Evolutionary conservation across 2,888 invertebrate species (phyloP), one percentile per base, ranked within the genome.

Genomic region (Eumerus sabulonum): DNA sequence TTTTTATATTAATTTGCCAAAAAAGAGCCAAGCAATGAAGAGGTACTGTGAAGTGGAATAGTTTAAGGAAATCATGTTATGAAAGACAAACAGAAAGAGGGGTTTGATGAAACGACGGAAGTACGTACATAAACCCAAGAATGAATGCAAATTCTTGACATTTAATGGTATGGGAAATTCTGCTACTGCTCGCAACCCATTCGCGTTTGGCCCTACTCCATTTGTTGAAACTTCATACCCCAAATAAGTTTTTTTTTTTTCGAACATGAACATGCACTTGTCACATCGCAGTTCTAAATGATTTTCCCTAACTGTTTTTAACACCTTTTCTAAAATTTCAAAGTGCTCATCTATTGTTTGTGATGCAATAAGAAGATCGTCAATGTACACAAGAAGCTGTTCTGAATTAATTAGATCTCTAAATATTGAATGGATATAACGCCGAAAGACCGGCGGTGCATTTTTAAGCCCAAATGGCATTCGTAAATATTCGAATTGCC

Each of bases 401-500:
- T 40, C 48, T 38, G 45, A 18, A 5, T 64, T 44, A 11, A 66
- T 18, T 1, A 66, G n/a, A n/a, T 38, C 14, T 1, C 18, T 13
- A 16, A 66, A 45, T 5, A 50, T 36, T 1, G 42, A 27, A n/a
- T 50, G 17, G 17, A 60, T 51, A 9, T 50, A 68, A 9, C 59
- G 27, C 11, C 51, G 51, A 7, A 59, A 53, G 5, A 45, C 16
- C 3, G 38, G 14, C 0, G 60, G 47, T 0, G 60, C 67, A 12
- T 50, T 70, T 11, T 62, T 70, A 2, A 62, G 1, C 1, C 60
- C 54, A 11, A 70, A 54, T 9, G 47, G 60, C 48, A 53, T 70
- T n/a, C 14, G 14, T 4, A 5, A 13, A 11, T 27, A 50, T 9
- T 50, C 50, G 3, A 27, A 50, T 3, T 50, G 50, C 1, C 50